Evolutionary conservation across 2,888 invertebrate genomes (phyloP), one percentile per base, ranked within the genome.

Genomic region (Dryobotodes eremita): DNA sequence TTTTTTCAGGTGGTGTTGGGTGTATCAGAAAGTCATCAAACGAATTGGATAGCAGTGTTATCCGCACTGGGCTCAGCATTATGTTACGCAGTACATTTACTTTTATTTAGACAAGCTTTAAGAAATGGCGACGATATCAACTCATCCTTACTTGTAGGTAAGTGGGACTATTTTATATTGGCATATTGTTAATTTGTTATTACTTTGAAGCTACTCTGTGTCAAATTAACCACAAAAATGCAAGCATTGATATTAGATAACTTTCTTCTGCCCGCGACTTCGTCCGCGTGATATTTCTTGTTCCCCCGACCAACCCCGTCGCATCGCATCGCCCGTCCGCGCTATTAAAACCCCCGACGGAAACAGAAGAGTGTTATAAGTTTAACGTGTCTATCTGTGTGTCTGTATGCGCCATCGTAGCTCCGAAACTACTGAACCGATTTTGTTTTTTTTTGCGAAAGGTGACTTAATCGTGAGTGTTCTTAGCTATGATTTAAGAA

Each of bases 71-170:
- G 98, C 88, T 98, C 99, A 90, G 98, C 99, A 76, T 97, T 99
- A 90, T 98, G 98, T 92, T 99, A 99, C 95, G 98, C 99, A 8
- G 96, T 98, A 72, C 99, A 99, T 95, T 97, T 99, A 89, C 98
- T 99, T 80, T 98, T 99, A 92, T 97, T 99, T 75, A 97, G 98
- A 89, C 97, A 98, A 90, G 98, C 98, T 95, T 98, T 99, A 83
- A 98, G 99, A 92, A 98, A 98, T 92, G 99, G 99, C 93, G 99
- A 99, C 91, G 98, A 98, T 93, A 98, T 99, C 94, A 99, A 99
- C 95, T 98, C 99, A 90, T 98, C 99, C 75, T 97, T 99, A 97
- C 99, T 99, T 95, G 99, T 99, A 95, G 99, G 99, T 99, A 94
- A 97, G 97, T 91, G 17, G 6, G 1, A 36, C 1, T 17, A 55